Evolutionary conservation across 2,888 invertebrate species (phyloP), one percentile per base, ranked within the genome.

Genomic region (Drosophila tripunctata): DNA sequence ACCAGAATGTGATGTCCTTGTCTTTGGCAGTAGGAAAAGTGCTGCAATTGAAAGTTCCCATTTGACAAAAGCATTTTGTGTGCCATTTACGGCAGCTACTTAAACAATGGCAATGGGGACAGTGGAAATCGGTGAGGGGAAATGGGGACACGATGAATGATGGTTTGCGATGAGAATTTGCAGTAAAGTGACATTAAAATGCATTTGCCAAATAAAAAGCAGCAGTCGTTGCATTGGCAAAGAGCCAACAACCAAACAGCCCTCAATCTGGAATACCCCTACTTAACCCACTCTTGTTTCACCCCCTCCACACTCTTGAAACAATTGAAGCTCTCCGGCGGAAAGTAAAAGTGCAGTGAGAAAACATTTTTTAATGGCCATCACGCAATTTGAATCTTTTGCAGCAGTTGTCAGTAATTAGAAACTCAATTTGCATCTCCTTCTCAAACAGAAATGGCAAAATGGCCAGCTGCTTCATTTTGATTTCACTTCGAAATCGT

Each of bases 131-230:
- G 47, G 19, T n/a, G 36, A 14, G 30, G 22, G 47, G 41, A n/a
- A 40, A 22, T 21, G 21, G 21, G 19, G 12, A 14, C 43, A 31
- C 68, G 69, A 80, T 69, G 65, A 63, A 78, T 71, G 71, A 78
- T 71, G 71, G 48, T 54, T n/a, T 57, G 70, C 61, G 57, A 78
- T 64, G 75, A 67, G 64, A 77, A 74, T 64, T 81, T 68, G 78
- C 65, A 52, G 65, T 47, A 67, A 78, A 75, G 75, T 65, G 85
- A 67, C 79, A 78, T 75, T 65, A 75, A 81, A 85, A 75, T 78
- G 79, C 79, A 78, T 78, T 85, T 78, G 76, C 64, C 79, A 81
- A 81, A 78, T 70, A 70, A 64, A 77, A 64, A 60, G 35, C 61
- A 67, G 60, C 47, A 57, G 55, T 60, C 44, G 45, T 41, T 12